Percentiles rank a stretch among this genome's conserved stretches.
These are phyloP conservation scores for Nyctereutes procyonoides DNA, from an alignment of 2,113 vertebrate genomes.

Conservation along the genomic window DNA sequence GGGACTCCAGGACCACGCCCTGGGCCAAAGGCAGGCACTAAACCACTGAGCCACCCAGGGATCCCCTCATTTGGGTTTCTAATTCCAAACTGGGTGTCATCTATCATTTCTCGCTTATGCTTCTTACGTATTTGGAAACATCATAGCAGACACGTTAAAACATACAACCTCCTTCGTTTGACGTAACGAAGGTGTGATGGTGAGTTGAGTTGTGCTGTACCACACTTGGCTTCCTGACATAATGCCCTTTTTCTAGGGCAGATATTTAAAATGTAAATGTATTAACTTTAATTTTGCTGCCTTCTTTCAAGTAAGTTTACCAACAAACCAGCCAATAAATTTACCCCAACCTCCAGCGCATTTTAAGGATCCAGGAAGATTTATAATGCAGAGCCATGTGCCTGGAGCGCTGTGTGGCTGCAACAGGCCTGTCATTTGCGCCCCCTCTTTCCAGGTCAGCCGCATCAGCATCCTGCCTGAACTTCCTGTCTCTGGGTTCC, in stretches of 20 bases:
- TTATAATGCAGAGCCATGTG: not conserved
- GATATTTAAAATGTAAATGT: not conserved
- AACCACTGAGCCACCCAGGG: too few relatives aligned
- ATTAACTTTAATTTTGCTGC: not conserved
- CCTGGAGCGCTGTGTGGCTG: too few relatives aligned
- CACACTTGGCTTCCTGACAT: not conserved
- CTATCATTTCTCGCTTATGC: not conserved
- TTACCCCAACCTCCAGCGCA: not conserved
- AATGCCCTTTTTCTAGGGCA: not conserved
- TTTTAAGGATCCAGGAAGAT: not conserved
- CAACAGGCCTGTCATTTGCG: too few relatives aligned
- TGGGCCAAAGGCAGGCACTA: too few relatives aligned
- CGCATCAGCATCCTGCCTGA: not conserved
- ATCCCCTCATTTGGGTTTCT: not conserved
- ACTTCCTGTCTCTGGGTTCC: not conserved
- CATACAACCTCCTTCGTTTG: not conserved
- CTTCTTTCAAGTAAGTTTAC: not conserved
- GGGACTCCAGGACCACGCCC: too few relatives aligned
- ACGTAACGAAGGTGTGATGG: not conserved
- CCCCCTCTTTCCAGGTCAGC: not conserved
- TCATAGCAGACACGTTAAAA: not conserved
- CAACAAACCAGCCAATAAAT: not conserved
- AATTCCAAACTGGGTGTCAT: not conserved
- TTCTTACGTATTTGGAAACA: not conserved
- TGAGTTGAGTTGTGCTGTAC: not conserved